phyloP scores from a whole-genome alignment of 2,797 vertebrate species.

The Poecilia picta region DNA sequence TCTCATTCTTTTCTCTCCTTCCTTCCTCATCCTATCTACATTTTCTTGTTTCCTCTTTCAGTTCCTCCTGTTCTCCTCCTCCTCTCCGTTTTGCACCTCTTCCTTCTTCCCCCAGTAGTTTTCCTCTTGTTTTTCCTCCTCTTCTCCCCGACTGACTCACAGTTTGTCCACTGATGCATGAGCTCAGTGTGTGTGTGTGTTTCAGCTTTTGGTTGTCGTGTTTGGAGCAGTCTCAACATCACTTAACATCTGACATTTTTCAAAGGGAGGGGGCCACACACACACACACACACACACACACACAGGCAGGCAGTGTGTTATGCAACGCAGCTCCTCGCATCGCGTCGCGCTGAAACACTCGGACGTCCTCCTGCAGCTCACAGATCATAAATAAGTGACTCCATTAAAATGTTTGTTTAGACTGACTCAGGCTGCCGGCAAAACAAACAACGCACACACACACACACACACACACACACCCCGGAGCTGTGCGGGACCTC shows the following conservation, averaged over 20 bases:
- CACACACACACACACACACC: slow-evolving; percentile 18
- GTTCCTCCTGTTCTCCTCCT: background rate
- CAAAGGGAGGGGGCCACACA: slow-evolving; percentile 40
- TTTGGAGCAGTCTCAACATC: slow-evolving; percentile 73
- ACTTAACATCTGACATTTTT: slow-evolving; percentile 79
- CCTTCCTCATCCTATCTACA: accelerated
- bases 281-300: slow-evolving; percentile 22
- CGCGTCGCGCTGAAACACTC: background rate
- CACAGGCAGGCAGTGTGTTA: slow-evolving; percentile 67
- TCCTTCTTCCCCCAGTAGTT: background rate
- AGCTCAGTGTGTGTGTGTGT: slow-evolving; percentile 50
- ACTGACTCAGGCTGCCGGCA: slow-evolving; percentile 65
- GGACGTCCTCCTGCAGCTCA: slow-evolving; percentile 37
- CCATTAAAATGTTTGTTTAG: slow-evolving; percentile 76
- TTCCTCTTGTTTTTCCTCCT: background rate
- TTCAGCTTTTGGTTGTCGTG: slow-evolving; percentile 55
- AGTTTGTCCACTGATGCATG: slow-evolving; percentile 49
- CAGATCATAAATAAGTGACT: slow-evolving; percentile 74
- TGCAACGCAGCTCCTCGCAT: slow-evolving; percentile 69
- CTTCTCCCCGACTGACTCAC: slow-evolving; percentile 33
- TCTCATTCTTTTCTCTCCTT: background rate
- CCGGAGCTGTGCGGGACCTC: slow-evolving; percentile 50
- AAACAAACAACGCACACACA: slow-evolving; percentile 59
- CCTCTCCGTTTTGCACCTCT: background rate
- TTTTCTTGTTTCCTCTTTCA: background rate